Evolutionary conservation across 2,888 invertebrate species (phyloP).

Genomic region (Gnatocerus cornutus): DNA sequence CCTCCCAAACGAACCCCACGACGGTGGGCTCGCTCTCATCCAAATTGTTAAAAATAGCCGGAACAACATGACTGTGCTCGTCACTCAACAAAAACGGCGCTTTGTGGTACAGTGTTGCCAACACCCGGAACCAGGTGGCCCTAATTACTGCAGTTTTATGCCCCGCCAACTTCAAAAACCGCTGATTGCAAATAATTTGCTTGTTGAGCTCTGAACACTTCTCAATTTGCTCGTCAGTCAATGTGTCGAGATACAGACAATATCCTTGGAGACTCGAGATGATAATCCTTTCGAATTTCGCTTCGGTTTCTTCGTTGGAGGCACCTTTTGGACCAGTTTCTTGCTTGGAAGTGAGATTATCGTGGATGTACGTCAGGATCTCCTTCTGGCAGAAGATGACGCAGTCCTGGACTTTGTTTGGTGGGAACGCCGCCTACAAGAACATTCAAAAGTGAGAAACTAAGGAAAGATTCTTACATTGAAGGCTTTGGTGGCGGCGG

Average conservation of each 20-base stretch:
- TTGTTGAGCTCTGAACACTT: conserved; percentile 71
- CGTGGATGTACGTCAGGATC: conserved; percentile 82
- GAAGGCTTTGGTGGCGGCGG: conserved; percentile 80
- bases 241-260: conserved; percentile 76
- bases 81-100: conserved; percentile 73
- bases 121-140: conserved; percentile 80
- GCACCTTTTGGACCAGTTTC: conserved; percentile 73
- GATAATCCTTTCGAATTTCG: conserved; percentile 79
- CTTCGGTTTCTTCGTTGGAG: conserved; percentile 79
- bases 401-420: conserved; percentile 84
- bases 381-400: conserved; percentile 88
- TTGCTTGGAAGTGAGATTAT: conserved; percentile 78
- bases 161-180: conserved; percentile 84
- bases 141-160: conserved; percentile 73
- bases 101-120: conserved; percentile 77
- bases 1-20: conserved; percentile 83
- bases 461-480: conserved; percentile 67
- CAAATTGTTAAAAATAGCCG: conserved; percentile 77
- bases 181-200: conserved; percentile 69
- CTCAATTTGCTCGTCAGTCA: conserved; percentile 72
- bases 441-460: neutral
- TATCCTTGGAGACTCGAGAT: conserved; percentile 79
- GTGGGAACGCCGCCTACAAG: conserved; percentile 82
- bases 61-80: conserved; percentile 75
- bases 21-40: conserved; percentile 81